Conservation (phyloP, 2,113 vertebrate genomes). For the Oreochromis niloticus region DNA sequence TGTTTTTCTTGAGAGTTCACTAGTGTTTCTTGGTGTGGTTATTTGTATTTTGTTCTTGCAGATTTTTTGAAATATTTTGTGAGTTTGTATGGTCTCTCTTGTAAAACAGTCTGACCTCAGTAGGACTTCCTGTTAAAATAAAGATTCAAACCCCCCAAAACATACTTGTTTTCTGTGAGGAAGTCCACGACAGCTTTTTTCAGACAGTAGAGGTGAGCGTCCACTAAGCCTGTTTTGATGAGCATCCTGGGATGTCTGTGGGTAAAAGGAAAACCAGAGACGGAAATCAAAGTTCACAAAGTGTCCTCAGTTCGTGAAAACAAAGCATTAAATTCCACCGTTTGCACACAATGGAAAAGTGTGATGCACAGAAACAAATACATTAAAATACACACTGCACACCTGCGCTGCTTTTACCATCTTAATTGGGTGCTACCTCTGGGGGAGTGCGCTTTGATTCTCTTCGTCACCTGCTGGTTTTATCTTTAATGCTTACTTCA, state of each 20-base stretch:
- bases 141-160: background rate
- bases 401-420: background rate
- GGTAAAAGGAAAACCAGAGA: background rate
- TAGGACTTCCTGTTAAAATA: background rate
- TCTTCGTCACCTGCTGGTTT: slow-evolving; percentile 8
- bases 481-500: slow-evolving; percentile 18
- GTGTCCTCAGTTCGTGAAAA: background rate
- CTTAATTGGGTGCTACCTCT: background rate
- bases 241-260: slow-evolving; percentile 89
- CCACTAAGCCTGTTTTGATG: slow-evolving; percentile 91
- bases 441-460: background rate
- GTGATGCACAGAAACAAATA: background rate
- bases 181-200: slow-evolving; percentile 95
- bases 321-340: background rate
- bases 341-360: background rate
- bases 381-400: background rate
- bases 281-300: background rate
- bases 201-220: slow-evolving; percentile 97
- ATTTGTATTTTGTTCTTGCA: background rate
- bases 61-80: background rate
- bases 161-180: slow-evolving; percentile 89
- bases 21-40: background rate
- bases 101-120: background rate
- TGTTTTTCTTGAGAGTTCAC: background rate
- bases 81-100: background rate